These are phyloP conservation scores for Ptyas mucosa DNA, from an alignment of 2,113 vertebrate species.

Conservation along the genomic window DNA sequence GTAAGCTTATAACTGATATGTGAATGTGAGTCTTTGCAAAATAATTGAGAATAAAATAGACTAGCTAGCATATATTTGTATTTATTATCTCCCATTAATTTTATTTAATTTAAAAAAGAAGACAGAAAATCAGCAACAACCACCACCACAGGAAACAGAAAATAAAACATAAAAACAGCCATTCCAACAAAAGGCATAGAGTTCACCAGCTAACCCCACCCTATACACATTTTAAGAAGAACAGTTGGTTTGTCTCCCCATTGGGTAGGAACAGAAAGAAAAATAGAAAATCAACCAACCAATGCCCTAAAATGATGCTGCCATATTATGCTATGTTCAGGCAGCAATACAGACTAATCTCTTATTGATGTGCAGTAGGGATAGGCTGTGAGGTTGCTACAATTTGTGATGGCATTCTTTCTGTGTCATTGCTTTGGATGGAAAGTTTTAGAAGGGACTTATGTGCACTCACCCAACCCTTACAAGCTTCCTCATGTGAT, in stretches of 20 bases:
- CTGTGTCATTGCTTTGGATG: not conserved
- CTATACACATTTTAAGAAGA: not conserved
- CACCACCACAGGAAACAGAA: not conserved
- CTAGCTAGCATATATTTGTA: not conserved
- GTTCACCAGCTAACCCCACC: not conserved
- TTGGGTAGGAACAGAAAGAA: not conserved
- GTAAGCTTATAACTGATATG: conserved; percentile 45
- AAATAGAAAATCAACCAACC: not conserved
- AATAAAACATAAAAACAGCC: not conserved
- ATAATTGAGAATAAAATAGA: not conserved
- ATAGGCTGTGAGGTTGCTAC: not conserved
- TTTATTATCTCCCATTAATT: not conserved
- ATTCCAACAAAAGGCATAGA: not conserved
- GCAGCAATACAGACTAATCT: not conserved
- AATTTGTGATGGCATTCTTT: not conserved
- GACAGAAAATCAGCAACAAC: not conserved
- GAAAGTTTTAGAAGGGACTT: not conserved
- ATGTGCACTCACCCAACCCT: not conserved
- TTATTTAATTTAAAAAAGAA: not conserved
- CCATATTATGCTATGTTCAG: not conserved
- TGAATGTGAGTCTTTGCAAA: not conserved
- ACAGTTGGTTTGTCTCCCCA: not conserved
- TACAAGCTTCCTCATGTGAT: not conserved
- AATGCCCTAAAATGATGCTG: not conserved
- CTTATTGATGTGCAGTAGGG: not conserved